Percentiles rank a stretch among this genome's conserved stretches.
These are phyloP conservation scores for Balaeniceps rex DNA, from an alignment of 2,113 vertebrate genomes.

Conservation along the genomic window DNA sequence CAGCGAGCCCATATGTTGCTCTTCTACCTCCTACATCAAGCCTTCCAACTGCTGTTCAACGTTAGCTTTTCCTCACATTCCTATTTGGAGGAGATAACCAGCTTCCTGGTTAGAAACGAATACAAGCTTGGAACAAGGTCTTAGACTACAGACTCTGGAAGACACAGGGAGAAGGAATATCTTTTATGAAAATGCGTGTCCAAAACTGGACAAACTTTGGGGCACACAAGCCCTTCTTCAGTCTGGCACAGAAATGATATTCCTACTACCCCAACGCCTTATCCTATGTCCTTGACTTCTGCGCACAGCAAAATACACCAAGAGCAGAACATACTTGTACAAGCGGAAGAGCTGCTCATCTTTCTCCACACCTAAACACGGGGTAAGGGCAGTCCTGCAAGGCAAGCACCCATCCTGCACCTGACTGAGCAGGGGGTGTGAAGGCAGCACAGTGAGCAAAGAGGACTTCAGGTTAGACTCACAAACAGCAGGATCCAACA, in stretches of 20 bases:
- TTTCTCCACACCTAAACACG: neutral
- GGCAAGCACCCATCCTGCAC: neutral
- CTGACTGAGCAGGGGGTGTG: neutral
- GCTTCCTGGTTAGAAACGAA: neutral
- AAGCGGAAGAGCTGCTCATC: neutral
- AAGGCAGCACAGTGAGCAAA: neutral
- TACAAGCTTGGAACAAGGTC: neutral
- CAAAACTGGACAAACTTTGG: neutral
- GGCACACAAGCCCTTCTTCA: neutral
- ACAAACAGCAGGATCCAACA: neutral
- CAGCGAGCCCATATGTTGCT: neutral
- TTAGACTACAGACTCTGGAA: neutral
- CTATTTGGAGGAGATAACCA: neutral
- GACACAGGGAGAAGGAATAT: neutral
- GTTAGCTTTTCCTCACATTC: neutral
- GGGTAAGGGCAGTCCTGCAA: neutral
- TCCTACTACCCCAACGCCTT: neutral
- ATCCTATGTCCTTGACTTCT: neutral
- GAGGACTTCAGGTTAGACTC: neutral
- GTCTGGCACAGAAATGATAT: neutral
- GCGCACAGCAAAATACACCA: too few species aligned
- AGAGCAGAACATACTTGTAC: neutral
- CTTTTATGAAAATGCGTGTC: neutral
- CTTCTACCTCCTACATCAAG: neutral
- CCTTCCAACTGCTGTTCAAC: neutral